Evolutionary conservation across 2,888 invertebrate genomes (phyloP), one percentile per base, ranked within the genome.

Genomic region (Eupithecia pulchellata): DNA sequence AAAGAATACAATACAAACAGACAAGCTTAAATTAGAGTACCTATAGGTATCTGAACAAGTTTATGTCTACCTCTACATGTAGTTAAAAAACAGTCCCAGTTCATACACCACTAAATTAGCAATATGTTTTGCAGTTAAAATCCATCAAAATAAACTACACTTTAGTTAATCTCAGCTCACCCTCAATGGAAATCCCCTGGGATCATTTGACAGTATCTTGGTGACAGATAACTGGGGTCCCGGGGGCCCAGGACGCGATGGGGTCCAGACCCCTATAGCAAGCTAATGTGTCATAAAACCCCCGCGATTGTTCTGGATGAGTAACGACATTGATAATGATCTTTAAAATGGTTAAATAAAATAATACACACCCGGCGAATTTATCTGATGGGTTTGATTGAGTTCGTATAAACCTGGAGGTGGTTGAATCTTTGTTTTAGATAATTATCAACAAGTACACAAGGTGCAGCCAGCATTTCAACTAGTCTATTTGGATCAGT

Each of bases 211-310:
- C 92, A 88, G 86, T 90, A 91, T 91, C 90, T 88, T 85, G 83
- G 86, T 90, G 91, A 91, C 88, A 88, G 90, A 89, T 89, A 89
- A 84, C 87, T 79, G 77, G 84, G 87, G 85, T 82, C 81, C 75
- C 77, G 2, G 13, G 32, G 34, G 61, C 13, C 32, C 34, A 14
- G 34, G 57, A 20, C 17, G 29, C 34, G 20, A 34, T 61, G 61
- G 61, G 61, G 61, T 61, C 34, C 8, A 32, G 60, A 69, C 72
- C 75, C 86, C 82, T 78, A 77, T 72, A 79, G 78, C 82, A 75
- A 75, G 79, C 86, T 91, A 91, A 93, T 91, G 91, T 89, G 91
- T 92, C 92, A 92, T 92, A 93, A 92, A 90, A 89, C 90, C 88
- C 83, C 84, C 84, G 86, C 87, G 86, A 91, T 91, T 89, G 90